These are phyloP conservation scores for Pygoscelis antarcticus DNA, from an alignment of 2,113 vertebrate genomes.

Conservation along the genomic window DNA sequence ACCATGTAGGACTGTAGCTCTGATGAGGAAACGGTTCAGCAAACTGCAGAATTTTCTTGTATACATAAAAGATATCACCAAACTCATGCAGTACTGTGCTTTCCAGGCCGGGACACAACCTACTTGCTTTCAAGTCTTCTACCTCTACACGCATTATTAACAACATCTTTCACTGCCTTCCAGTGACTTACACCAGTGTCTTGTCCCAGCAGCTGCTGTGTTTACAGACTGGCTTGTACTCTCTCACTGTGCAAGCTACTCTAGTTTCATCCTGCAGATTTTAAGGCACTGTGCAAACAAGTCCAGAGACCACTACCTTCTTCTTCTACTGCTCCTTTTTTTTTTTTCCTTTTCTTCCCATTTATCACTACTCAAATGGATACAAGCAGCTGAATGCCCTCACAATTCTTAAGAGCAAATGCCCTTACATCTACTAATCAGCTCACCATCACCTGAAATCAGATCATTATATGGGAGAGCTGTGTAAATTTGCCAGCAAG, in stretches of 20 bases:
- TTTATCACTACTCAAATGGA: background rate
- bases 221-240: background rate
- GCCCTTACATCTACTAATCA: background rate
- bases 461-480: background rate
- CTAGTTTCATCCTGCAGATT: background rate
- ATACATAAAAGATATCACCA: background rate
- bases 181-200: background rate
- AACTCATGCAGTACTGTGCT: background rate
- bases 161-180: background rate
- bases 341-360: background rate
- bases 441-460: background rate
- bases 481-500: slow-evolving; percentile 13
- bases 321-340: background rate
- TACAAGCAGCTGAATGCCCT: background rate
- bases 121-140: background rate
- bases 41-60: background rate
- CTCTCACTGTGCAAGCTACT: background rate
- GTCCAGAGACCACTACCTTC: background rate
- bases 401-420: background rate
- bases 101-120: background rate
- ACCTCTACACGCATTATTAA: background rate
- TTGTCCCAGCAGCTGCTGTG: background rate
- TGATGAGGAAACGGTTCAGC: background rate
- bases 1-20: background rate
- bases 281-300: background rate